Percentiles rank a stretch among this genome's conserved stretches.
Conservation (phyloP, 2,888 invertebrate genomes). For the Sicus ferrugineus region DNA sequence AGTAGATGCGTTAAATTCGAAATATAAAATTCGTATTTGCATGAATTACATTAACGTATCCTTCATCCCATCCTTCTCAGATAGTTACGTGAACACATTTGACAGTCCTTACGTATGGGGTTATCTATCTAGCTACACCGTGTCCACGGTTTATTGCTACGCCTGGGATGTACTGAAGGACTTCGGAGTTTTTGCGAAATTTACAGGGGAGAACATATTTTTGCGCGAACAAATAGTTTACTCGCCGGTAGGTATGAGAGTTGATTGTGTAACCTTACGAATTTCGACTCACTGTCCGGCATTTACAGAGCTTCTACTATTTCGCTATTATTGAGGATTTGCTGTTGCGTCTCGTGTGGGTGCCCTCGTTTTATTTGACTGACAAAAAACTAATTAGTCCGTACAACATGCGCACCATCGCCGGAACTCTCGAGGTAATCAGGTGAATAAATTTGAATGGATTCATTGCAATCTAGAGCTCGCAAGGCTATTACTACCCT, state of each 20-base stretch:
- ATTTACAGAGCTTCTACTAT: slow-evolving; percentile 74
- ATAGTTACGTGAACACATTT: slow-evolving; percentile 68
- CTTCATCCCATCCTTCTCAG: slow-evolving; percentile 60
- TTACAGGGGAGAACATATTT: slow-evolving; percentile 87
- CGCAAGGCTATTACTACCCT: too few relatives aligned
- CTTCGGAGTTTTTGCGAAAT: slow-evolving; percentile 92
- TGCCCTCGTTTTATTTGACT: slow-evolving; percentile 80
- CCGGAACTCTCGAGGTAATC: slow-evolving; percentile 85
- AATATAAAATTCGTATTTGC: too few relatives aligned
- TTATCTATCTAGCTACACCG: slow-evolving; percentile 81
- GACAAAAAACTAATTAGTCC: slow-evolving; percentile 75
- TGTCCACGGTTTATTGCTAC: slow-evolving; percentile 92
- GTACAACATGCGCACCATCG: slow-evolving; percentile 80
- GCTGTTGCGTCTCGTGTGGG: slow-evolving; percentile 90
- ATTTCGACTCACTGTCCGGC: not conserved
- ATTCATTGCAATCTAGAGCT: too few relatives aligned
- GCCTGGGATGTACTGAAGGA: slow-evolving; percentile 98
- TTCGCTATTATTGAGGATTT: slow-evolving; percentile 97
- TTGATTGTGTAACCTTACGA: not conserved
- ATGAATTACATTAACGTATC: too few relatives aligned
- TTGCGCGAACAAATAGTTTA: slow-evolving; percentile 94
- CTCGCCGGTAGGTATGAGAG: slow-evolving; percentile 73
- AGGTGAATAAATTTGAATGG: slow-evolving; percentile 71
- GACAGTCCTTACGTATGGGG: slow-evolving; percentile 85
- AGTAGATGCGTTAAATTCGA: too few relatives aligned